Percentiles rank a stretch among this genome's conserved stretches.
Evolutionary conservation across 1,140 invertebrate genomes (phyloP).

Genomic region (Drosophila nigrodunni): DNA sequence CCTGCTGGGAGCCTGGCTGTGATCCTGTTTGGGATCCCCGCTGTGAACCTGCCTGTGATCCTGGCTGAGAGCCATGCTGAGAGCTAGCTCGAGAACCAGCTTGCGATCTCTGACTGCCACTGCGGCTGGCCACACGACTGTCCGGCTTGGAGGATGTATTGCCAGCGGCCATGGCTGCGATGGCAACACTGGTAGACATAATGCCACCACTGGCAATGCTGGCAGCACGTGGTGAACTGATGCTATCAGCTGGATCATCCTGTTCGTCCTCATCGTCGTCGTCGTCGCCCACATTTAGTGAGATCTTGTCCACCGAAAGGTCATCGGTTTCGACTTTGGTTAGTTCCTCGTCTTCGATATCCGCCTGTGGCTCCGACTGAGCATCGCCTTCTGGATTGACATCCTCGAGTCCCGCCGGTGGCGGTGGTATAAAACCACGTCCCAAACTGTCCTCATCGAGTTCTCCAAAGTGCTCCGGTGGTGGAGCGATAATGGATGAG

Average conservation of each 20-base stretch:
- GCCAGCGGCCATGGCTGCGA: slow-evolving; percentile 45
- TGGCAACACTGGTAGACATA: slow-evolving; percentile 58
- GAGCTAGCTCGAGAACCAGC: slow-evolving; percentile 36
- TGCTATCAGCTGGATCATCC: slow-evolving; percentile 57
- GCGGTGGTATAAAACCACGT: slow-evolving; percentile 62
- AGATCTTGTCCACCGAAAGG: slow-evolving; percentile 69
- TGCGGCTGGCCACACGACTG: slow-evolving; percentile 73
- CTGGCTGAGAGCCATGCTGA: slow-evolving; percentile 35
- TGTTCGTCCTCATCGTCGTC: slow-evolving; percentile 30
- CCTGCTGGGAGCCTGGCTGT: slow-evolving; percentile 46
- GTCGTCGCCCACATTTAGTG: slow-evolving; percentile 52
- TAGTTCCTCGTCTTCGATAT: slow-evolving; percentile 60
- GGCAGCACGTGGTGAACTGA: slow-evolving; percentile 65
- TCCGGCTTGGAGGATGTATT: slow-evolving; percentile 50
- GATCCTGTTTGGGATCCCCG: slow-evolving; percentile 43
- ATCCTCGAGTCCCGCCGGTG: slow-evolving; percentile 49
- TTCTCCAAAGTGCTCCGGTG: slow-evolving; percentile 73
- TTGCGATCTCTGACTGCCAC: slow-evolving; percentile 61
- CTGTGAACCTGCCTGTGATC: slow-evolving; percentile 38
- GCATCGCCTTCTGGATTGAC: slow-evolving; percentile 10
- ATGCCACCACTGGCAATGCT: slow-evolving; percentile 70
- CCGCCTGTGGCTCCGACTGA: slow-evolving; percentile 23
- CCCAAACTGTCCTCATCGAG: slow-evolving; percentile 62
- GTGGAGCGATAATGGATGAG: slow-evolving; percentile 78
- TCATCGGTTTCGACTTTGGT: slow-evolving; percentile 71